phyloP scores from a whole-genome alignment of 1,140 invertebrate species.

The Linepithema humile region DNA sequence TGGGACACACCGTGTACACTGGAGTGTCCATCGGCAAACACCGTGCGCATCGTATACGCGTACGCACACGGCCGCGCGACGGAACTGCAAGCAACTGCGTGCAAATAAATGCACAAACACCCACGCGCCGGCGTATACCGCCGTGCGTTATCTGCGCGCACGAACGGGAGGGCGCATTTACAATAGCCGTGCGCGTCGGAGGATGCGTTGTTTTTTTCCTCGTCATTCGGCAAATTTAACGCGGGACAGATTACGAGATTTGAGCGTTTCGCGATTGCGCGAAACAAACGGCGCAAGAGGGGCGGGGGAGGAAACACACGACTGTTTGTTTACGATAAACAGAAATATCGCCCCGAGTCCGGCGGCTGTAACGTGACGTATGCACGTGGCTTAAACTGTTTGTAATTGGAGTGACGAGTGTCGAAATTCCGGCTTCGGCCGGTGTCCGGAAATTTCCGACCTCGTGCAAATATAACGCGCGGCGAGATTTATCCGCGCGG shows the following conservation, averaged over 20 bases:
- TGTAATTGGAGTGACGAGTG: constrained; percentile 56
- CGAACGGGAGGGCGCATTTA: background rate
- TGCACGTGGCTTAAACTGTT: constrained; percentile 52
- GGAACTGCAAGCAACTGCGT: constrained; percentile 4
- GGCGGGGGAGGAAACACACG: no score
- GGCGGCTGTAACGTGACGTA: constrained; percentile 33
- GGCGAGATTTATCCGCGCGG: constrained; percentile 38
- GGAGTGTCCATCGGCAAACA: constrained; percentile 5
- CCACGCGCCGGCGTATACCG: no score
- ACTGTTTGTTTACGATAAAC: constrained; percentile 58
- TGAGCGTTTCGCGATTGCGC: constrained; percentile 48
- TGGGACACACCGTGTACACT: background rate
- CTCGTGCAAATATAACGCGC: constrained; percentile 36
- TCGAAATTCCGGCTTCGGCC: constrained; percentile 26
- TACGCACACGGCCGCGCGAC: background rate
- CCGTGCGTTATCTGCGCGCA: constrained; percentile 12
- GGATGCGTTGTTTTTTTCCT: constrained; percentile 22
- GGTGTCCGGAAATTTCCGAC: constrained; percentile 31
- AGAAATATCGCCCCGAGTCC: constrained; percentile 48
- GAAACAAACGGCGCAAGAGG: constrained; percentile 54
- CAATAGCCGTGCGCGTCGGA: constrained; percentile 40
- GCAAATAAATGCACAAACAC: constrained; percentile 30
- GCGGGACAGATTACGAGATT: constrained; percentile 52
- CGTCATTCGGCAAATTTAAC: constrained; percentile 50
- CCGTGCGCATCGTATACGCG: background rate